Evolutionary conservation across 2,888 invertebrate genomes (phyloP).

Genomic region (Melieria omissa): DNA sequence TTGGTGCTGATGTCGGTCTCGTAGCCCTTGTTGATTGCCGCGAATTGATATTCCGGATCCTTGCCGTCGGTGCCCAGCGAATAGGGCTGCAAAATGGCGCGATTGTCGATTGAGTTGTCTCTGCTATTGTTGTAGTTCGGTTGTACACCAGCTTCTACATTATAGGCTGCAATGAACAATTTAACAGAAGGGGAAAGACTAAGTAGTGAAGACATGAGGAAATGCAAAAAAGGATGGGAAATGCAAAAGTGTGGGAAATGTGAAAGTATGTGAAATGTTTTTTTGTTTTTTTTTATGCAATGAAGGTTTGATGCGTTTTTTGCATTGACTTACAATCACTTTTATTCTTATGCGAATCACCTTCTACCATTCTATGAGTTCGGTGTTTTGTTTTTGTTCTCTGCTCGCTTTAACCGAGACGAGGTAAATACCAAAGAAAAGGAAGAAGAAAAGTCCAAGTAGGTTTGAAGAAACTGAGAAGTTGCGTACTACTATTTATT

Average conservation of each 20-base stretch:
- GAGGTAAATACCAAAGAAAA: slow-evolving; percentile 47
- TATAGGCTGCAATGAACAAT: slow-evolving; percentile 73
- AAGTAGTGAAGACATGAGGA: slow-evolving; percentile 14
- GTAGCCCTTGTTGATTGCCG: slow-evolving; percentile 58
- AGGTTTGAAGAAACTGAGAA: slow-evolving; percentile 11
- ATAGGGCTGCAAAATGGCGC: slow-evolving; percentile 62
- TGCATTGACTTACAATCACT: slow-evolving; percentile 74
- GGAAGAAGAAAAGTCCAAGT: slow-evolving; percentile 24
- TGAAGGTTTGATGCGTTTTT: not conserved
- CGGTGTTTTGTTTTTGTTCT: slow-evolving; percentile 65
- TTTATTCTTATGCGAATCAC: slow-evolving; percentile 83
- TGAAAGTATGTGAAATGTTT: no score
- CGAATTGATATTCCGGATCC: slow-evolving; percentile 60
- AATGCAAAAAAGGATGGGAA: not conserved
- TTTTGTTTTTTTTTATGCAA: not conserved
- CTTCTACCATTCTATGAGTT: slow-evolving; percentile 90
- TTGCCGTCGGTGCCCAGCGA: slow-evolving; percentile 58
- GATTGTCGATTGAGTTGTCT: slow-evolving; percentile 63
- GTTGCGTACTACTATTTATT: slow-evolving; percentile 25
- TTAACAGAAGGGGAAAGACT: slow-evolving; percentile 29
- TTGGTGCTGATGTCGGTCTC: slow-evolving; percentile 51
- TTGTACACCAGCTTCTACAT: slow-evolving; percentile 87
- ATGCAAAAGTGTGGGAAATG: no score
- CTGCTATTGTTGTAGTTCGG: slow-evolving; percentile 78
- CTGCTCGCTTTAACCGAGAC: slow-evolving; percentile 51